Conservation (phyloP, 1,140 invertebrate genomes). For the Drosophila seguyi region DNA sequence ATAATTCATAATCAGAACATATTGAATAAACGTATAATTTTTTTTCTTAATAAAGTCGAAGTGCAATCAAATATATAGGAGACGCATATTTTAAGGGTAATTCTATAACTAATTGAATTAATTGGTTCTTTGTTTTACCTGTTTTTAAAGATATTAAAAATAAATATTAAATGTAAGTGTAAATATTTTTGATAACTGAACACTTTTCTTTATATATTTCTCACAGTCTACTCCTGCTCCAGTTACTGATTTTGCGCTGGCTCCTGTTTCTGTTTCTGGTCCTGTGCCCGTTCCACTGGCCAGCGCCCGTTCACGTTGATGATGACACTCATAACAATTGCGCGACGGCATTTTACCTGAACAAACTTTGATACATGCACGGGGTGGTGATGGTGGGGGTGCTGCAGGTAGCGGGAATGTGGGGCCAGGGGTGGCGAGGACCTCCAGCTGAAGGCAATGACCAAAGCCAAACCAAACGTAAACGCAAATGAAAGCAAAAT, state of each 20-base stretch:
- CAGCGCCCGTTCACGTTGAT: constrained; percentile 54
- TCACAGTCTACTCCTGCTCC: constrained; percentile 10
- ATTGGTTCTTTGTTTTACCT: too few relatives aligned
- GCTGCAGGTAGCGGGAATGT: not conserved
- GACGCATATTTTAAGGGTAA: too few relatives aligned
- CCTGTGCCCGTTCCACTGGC: constrained; percentile 10
- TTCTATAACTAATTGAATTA: too few relatives aligned
- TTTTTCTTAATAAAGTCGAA: too few relatives aligned
- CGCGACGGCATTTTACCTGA: constrained; percentile 80
- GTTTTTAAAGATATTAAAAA: too few relatives aligned
- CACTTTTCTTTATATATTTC: too few relatives aligned
- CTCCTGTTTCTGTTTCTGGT: constrained; percentile 11
- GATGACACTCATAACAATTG: constrained; percentile 82
- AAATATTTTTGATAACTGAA: too few relatives aligned
- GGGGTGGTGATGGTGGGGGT: constrained; percentile 2
- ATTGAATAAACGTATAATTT: too few relatives aligned
- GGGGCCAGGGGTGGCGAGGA: constrained; percentile 4
- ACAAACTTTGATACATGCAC: constrained; percentile 80
- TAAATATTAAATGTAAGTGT: too few relatives aligned
- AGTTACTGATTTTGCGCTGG: constrained; percentile 13
- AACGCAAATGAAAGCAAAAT: constrained; percentile 79
- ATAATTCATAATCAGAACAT: too few relatives aligned
- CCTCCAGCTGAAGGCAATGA: constrained; percentile 64
- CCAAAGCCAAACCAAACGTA: constrained; percentile 72
- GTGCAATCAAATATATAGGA: too few relatives aligned